Base-by-base conservation (phyloP, 2,113 vertebrate species). In the Ophiodon elongatus region DNA sequence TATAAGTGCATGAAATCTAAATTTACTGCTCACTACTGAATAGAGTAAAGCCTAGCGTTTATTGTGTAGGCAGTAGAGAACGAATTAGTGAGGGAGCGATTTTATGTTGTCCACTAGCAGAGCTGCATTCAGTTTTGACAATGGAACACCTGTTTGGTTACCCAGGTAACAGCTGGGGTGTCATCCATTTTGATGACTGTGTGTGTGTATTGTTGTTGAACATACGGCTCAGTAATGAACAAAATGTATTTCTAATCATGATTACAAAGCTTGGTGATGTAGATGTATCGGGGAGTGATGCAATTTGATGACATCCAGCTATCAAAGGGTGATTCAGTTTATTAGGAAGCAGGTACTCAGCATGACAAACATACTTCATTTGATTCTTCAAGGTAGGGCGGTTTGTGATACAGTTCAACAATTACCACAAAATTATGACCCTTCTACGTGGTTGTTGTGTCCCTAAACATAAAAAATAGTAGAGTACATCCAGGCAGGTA, bases 101-200 rank as follows among this genome's bases (percentile, higher is more conserved):
- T 50, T 68, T 27, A 19, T 41, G 33, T 31, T 62, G 67, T 17
- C 29, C 67, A 23, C 65, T 62, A 9, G 50, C 47, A 62, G 21
- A 52, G 45, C 33, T 41, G 33, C 17, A 29, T 56, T 41, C 15
- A 41, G 17, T 57, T 29, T 66, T 41, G 8, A 80, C 68, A 60
- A 52, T 17, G 17, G 21, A 57, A 54, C 14, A 63, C 21, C 43
- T 69, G 19, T 6, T 72, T 56, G 47, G 45, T 65, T 56, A 56
- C 60, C 69, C 19, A 66, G 66, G 57, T 70, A 54, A 73, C 69
- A 66, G 37, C 75, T 52, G 45, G 4, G 19, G 10, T 13, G 54
- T 41, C 8, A 41, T 6, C n/a, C 25, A n/a, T 14, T 37, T 33
- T 3, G 54, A 47, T 21, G 7, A 31, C 19, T 31, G 31, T 21